phyloP scores from a whole-genome alignment of 2,888 invertebrate species.

The Tillus elongatus region DNA sequence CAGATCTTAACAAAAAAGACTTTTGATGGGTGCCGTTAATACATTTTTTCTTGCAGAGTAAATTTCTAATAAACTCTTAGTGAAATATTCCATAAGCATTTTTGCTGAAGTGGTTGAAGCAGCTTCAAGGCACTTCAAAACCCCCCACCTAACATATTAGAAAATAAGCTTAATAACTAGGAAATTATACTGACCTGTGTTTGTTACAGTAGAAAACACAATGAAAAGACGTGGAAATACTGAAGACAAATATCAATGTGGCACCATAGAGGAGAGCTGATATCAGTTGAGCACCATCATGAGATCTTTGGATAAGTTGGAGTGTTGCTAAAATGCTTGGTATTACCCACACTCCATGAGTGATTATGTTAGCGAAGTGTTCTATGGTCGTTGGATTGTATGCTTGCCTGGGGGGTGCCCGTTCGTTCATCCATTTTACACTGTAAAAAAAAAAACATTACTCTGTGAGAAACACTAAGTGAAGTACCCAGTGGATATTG shows the following conservation, averaged over 20 bases:
- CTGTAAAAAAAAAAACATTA: constrained; percentile 28
- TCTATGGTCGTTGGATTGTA: constrained; percentile 84
- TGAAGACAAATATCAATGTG: constrained; percentile 75
- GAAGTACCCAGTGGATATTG: no score
- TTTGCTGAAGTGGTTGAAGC: no score
- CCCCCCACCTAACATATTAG: no score
- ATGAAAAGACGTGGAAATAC: constrained; percentile 84
- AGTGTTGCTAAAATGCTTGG: constrained; percentile 74
- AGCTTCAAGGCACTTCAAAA: no score
- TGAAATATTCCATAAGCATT: no score
- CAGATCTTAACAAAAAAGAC: no score
- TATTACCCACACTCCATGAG: constrained; percentile 82
- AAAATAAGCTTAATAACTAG: no score
- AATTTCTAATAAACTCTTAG: no score
- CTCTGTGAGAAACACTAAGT: no score
- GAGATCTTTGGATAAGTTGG: constrained; percentile 65
- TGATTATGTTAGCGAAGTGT: constrained; percentile 84
- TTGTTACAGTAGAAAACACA: constrained; percentile 68
- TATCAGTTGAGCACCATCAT: constrained; percentile 63
- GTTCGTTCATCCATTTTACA: constrained; percentile 68
- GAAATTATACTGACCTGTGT: constrained; percentile 49
- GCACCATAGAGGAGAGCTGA: constrained; percentile 81
- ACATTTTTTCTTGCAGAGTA: no score
- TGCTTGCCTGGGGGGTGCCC: constrained; percentile 64
- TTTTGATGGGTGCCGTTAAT: no score